Evolutionary conservation across 1,140 invertebrate species (phyloP), one percentile per base, ranked within the genome.

Genomic region (Bombus affinis): DNA sequence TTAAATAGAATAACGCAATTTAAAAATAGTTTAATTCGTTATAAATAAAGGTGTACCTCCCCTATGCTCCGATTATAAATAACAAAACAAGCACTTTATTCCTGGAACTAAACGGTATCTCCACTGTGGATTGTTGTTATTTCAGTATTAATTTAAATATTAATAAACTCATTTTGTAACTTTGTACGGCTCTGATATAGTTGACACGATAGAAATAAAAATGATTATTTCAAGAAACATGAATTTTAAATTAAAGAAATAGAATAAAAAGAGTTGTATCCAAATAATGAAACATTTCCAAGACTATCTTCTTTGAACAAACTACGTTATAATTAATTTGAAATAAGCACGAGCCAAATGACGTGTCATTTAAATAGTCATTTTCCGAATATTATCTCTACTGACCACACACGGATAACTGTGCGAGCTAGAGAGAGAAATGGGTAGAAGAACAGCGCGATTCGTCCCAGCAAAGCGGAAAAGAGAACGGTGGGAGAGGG

Each of bases 391-490:
- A 62, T 62, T 62, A n/a, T n/a, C 1, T 62, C 4, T 13, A n/a
- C 18, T 22, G 47, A 53, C 47, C 47, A 53, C 47, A 53, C 47
- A 22, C 6, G 47, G 18, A 22, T 53, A 53, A 53, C 6, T 5
- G 47, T 22, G 18, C 18, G 47, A 53, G 18, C 47, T 22, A 53
- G 18, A 28, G 25, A 10, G 25, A 59, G 59, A n/a, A 62, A n/a
- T 4, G 1, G 18, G 44, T 15, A 9, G 32, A 32, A 57, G 42
- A 59, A 65, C 44, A 71, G 22, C 6, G 62, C 28, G 65, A 22
- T 57, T 53, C n/a, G 53, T 81, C 66, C 76, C 75, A 81, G 88
- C 81, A 77, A 81, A 85, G 68, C 62, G 65, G 75, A 82, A 72
- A 85, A 70, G 65, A 65, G 25, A n/a, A 39, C 8, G 35, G 53